Percentiles rank a stretch among this genome's conserved stretches.
Conservation (phyloP, 2,888 invertebrate genomes). For the Ischnura elegans region DNA sequence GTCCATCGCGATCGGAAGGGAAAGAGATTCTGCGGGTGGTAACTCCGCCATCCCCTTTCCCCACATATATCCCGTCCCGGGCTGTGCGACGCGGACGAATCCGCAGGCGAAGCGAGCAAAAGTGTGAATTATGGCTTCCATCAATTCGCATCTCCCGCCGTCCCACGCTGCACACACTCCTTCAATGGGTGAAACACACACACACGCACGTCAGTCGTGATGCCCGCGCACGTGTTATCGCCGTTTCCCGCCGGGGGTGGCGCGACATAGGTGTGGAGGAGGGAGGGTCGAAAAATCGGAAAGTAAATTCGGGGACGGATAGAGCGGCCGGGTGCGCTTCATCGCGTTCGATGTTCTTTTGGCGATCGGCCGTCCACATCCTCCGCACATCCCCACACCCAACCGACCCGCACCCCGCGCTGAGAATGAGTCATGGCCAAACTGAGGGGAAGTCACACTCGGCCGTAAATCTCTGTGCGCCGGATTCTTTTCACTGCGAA, state of each 20-base stretch:
- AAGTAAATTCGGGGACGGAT: background rate
- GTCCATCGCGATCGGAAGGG: slow-evolving; percentile 4
- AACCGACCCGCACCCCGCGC: background rate
- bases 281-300: background rate
- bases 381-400: too few species aligned
- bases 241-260: background rate
- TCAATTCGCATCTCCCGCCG: background rate
- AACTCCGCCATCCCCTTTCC: background rate
- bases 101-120: background rate
- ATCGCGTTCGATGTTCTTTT: slow-evolving; percentile 1
- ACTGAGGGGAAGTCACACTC: background rate
- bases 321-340: background rate
- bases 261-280: background rate
- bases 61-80: background rate
- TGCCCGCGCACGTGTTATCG: background rate
- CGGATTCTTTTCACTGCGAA: too few species aligned
- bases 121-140: slow-evolving; percentile 21
- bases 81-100: background rate
- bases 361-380: background rate
- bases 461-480: slow-evolving; percentile 25
- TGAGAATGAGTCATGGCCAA: slow-evolving; percentile 15
- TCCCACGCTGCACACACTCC: background rate
- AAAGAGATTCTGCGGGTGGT: background rate
- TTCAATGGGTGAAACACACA: background rate
- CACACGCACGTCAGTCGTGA: background rate